These are phyloP conservation scores for Labeo catla DNA, from an alignment of 2,113 vertebrate species.

Conservation along the genomic window DNA sequence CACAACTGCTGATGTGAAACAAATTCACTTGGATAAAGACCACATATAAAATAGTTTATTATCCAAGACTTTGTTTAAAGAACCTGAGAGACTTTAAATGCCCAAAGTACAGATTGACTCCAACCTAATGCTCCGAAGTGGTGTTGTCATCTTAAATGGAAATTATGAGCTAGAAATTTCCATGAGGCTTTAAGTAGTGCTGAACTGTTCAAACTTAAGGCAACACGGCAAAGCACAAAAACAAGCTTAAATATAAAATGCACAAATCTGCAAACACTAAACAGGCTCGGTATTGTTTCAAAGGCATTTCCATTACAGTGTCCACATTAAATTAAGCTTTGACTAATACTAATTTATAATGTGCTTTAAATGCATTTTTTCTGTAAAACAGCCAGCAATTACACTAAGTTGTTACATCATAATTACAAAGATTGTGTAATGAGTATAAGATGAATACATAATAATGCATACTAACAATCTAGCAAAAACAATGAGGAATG, in stretches of 20 bases:
- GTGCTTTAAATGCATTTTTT: neutral
- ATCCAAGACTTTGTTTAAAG: neutral
- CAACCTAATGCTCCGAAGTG: conserved; percentile 16
- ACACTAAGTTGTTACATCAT: neutral
- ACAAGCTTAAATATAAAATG: neutral
- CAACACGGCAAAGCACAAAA: neutral
- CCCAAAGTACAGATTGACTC: neutral
- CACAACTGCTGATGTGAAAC: neutral
- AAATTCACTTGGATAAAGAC: neutral
- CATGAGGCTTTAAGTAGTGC: neutral
- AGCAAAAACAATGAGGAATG: neutral
- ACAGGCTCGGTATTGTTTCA: neutral
- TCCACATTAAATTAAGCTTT: neutral
- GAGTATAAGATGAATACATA: neutral
- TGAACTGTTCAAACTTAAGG: neutral
- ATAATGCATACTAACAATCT: neutral
- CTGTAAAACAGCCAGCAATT: neutral
- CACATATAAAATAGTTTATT: neutral
- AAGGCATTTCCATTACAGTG: neutral
- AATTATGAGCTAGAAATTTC: conserved; percentile 37
- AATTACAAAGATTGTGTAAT: neutral
- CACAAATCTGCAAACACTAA: neutral
- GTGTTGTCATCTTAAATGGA: conserved; percentile 36
- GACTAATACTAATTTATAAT: neutral
- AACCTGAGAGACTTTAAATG: conserved; percentile 32